These are phyloP conservation scores for Helicoverpa zea DNA, from an alignment of 1,140 invertebrate genomes.

Conservation along the genomic window DNA sequence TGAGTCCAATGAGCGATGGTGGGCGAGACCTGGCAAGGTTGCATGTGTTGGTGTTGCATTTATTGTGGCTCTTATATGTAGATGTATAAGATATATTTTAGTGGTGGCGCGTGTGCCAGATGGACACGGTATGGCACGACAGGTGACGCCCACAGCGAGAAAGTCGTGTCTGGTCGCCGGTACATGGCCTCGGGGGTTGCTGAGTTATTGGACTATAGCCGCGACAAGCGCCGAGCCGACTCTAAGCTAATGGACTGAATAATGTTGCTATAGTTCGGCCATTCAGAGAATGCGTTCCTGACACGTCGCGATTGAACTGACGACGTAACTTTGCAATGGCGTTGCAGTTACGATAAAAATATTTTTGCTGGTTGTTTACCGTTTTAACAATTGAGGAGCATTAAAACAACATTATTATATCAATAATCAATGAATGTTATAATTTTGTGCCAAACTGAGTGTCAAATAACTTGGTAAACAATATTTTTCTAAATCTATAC, in stretches of 20 bases:
- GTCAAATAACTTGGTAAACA: no score
- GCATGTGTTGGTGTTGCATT: slow-evolving; percentile 11
- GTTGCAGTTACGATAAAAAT: no score
- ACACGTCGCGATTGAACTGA: no score
- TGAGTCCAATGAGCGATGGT: slow-evolving; percentile 36
- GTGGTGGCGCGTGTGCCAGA: slow-evolving; percentile 11
- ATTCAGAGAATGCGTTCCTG: no score
- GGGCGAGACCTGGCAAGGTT: slow-evolving; percentile 42
- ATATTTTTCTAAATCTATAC: no score
- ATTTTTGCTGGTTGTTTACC: no score
- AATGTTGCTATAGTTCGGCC: no score
- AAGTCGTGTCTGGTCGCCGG: slow-evolving; percentile 52
- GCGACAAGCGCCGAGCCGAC: slow-evolving; percentile 13
- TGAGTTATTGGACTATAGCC: slow-evolving; percentile 44
- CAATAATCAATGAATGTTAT: no score
- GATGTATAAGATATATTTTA: slow-evolving; percentile 43
- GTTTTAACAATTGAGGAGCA: no score
- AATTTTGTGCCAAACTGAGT: no score
- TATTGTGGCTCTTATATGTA: slow-evolving; percentile 42
- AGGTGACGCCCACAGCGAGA: slow-evolving; percentile 66
- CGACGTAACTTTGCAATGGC: no score
- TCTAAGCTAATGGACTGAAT: slow-evolving; percentile 39
- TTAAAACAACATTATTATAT: no score
- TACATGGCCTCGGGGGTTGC: slow-evolving; percentile 44
- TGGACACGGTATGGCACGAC: slow-evolving; percentile 56